Conservation (phyloP, 2,113 vertebrate species). For the Dasyurus viverrinus region DNA sequence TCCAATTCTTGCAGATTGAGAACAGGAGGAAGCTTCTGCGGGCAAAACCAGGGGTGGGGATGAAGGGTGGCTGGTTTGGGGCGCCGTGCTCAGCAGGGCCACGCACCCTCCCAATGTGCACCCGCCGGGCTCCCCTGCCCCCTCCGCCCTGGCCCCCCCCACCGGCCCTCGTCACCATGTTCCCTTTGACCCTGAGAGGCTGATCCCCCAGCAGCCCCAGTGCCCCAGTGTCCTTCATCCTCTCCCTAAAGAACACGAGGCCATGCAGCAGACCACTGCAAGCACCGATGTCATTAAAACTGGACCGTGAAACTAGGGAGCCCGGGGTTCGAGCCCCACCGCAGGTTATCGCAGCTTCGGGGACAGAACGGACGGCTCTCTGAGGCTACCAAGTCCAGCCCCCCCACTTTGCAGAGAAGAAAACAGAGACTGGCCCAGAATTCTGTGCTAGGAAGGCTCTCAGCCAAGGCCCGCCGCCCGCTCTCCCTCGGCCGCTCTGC, state of each 20-base stretch:
- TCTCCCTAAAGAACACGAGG: not conserved
- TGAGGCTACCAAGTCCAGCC: not conserved
- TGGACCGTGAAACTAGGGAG: not conserved
- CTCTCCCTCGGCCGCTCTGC: not conserved
- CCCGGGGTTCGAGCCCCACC: not conserved
- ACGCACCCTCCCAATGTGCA: no score
- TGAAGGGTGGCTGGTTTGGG: not conserved
- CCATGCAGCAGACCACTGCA: not conserved
- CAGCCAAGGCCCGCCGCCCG: no score
- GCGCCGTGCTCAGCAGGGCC: no score
- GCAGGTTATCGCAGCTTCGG: not conserved
- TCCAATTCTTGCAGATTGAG: constrained; percentile 96
- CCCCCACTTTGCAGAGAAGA: not conserved
- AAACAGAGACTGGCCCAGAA: not conserved
- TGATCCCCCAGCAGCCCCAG: not conserved
- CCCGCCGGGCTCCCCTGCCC: no score
- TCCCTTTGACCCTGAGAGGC: not conserved
- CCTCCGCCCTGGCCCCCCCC: no score
- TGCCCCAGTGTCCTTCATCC: not conserved
- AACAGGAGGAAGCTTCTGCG: constrained; percentile 94
- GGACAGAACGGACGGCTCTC: not conserved
- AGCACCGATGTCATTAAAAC: not conserved
- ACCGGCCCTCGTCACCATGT: not conserved
- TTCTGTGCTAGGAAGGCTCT: not conserved
- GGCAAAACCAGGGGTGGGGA: constrained; percentile 53